Evolutionary conservation across 2,888 invertebrate genomes (phyloP), one percentile per base, ranked within the genome.

Genomic region (Xylota segnis): DNA sequence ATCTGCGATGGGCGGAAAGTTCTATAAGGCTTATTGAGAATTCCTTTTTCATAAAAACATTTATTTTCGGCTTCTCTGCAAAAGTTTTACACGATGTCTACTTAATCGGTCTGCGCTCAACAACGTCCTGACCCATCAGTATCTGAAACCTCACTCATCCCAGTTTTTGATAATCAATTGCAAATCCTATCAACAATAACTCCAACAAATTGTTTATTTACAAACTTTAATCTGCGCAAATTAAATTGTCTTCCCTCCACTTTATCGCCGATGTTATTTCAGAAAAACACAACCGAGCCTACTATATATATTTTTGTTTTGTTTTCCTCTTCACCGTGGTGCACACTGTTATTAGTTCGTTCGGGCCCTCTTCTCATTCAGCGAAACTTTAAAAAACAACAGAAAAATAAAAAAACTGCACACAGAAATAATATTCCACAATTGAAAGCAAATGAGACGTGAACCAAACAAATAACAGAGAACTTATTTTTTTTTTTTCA

Each of bases 401-500:
- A 54, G 34, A 43, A 61, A 54, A 43, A 50, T 12, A 40, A 61
- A 56, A 23, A 37, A 63, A n/a, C 47, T 18, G n/a, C 14, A n/a
- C 18, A 63, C 10, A 32, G 3, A 23, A 23, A 5, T 37, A 32
- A 34, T 18, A 65, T 43, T 56, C 29, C 18, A 29, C 50, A 74
- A 79, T 84, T 74, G 63, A 83, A 83, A 84, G 32, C 79, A 75
- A 84, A 84, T 84, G 83, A 84, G 83, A 70, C 75, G 79, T 79
- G 74, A 79, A 79, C 27, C 65, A 65, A 74, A 78, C 78, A 84
- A 84, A 79, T 52, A 79, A 68, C 29, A 54, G 58, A 70, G 78
- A 79, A 34, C 34, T 9, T n/a, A n/a, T n/a, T n/a, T n/a, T n/a
- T n/a, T 23, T 23, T 61, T 77, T 84, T 74, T 75, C 72, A 74